Conservation (phyloP, 35 echinoderm and acorn worm species). For the Eucidaris tribuloides region DNA sequence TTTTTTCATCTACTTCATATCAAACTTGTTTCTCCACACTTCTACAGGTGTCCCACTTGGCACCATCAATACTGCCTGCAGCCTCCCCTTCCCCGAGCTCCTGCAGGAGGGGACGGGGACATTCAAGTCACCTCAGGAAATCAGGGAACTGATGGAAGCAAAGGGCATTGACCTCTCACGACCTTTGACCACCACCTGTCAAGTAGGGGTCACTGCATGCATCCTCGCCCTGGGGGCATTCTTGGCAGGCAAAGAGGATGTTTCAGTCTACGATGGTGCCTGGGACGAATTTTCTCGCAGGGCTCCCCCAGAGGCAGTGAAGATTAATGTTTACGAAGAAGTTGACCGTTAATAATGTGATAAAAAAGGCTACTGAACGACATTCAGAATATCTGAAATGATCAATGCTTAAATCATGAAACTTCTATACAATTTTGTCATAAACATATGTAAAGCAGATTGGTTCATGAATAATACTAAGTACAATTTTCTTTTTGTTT, state of each 20-base stretch:
- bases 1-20: too few species aligned
- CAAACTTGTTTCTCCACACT: too few species aligned
- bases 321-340: neutral
- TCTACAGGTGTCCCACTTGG: slow-evolving; percentile 61
- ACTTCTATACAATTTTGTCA: too few species aligned
- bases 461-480: too few species aligned
- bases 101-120: slow-evolving; percentile 34
- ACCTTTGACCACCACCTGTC: slow-evolving; percentile 75
- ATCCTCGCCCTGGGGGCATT: slow-evolving; percentile 64
- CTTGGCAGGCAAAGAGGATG: slow-evolving; percentile 73
- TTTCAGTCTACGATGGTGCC: slow-evolving; percentile 79
- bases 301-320: neutral
- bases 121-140: slow-evolving; percentile 53
- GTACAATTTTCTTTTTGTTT: too few species aligned
- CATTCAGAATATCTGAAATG: too few species aligned
- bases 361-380: too few species aligned
- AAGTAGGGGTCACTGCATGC: slow-evolving; percentile 68
- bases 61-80: slow-evolving; percentile 65
- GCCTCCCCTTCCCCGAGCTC: slow-evolving; percentile 57
- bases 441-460: too few species aligned
- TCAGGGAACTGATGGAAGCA: slow-evolving; percentile 48
- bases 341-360: too few species aligned
- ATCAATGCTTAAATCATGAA: too few species aligned
- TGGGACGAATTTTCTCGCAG: slow-evolving; percentile 77
- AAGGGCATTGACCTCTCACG: slow-evolving; percentile 66